phyloP scores from a whole-genome alignment of 2,113 vertebrate genomes.

The Larimichthys crocea region DNA sequence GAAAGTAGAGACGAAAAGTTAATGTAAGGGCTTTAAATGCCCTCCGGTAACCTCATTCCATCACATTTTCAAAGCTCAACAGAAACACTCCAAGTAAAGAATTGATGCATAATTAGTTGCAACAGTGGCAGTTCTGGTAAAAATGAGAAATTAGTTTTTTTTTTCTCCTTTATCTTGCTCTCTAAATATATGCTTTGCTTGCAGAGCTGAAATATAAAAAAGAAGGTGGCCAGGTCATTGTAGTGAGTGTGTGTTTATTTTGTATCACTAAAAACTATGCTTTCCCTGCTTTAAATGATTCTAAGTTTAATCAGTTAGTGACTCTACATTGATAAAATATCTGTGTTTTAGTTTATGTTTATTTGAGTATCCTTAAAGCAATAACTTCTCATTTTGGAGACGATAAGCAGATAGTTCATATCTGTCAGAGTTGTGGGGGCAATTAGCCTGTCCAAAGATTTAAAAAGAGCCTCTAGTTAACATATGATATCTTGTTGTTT shows the following conservation, averaged over 20 bases:
- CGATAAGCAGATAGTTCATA: neutral
- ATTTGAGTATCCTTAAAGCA: neutral
- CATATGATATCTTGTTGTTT: too few relatives aligned
- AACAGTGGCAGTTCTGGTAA: constrained; percentile 25
- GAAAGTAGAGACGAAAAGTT: neutral
- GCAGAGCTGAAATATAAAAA: constrained; percentile 12
- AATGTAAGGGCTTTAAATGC: constrained; percentile 19
- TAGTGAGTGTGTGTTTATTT: neutral
- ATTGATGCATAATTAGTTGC: constrained; percentile 42
- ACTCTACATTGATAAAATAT: neutral
- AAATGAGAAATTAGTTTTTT: constrained; percentile 29
- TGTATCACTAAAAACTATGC: neutral
- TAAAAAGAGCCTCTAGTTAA: too few relatives aligned
- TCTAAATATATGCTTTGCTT: constrained; percentile 33
- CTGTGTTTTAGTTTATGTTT: neutral
- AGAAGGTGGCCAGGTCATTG: constrained; percentile 17
- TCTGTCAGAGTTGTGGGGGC: too few relatives aligned
- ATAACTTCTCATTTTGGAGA: neutral
- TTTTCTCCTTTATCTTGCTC: constrained; percentile 8
- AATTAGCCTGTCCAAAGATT: too few relatives aligned
- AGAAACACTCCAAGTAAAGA: constrained; percentile 22
- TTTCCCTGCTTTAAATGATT: neutral
- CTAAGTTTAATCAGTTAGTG: neutral
- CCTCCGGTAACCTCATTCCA: constrained; percentile 43
- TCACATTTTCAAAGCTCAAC: constrained; percentile 45